Evolutionary conservation across 2,888 invertebrate genomes (phyloP).

Genomic region (Drosophila kambysellisi): DNA sequence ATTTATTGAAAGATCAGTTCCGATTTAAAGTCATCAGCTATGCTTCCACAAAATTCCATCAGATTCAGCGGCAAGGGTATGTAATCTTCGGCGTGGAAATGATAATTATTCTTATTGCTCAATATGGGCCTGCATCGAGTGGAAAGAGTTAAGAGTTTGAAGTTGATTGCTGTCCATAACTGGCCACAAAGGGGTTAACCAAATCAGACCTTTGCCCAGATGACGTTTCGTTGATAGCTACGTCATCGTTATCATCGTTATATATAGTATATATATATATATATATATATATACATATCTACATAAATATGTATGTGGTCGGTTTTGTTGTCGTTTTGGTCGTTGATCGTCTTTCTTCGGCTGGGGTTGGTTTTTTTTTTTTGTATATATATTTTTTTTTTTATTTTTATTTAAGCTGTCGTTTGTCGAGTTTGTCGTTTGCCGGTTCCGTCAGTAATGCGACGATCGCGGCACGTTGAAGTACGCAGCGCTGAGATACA

Average conservation of each 20-base stretch:
- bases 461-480: slow-evolving; percentile 78
- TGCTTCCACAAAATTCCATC: background rate
- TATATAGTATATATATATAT: background rate
- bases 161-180: background rate
- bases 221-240: slow-evolving; percentile 6
- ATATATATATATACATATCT: background rate
- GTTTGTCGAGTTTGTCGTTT: slow-evolving; percentile 44
- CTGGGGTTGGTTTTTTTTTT: slow-evolving; percentile 56
- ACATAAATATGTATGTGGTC: background rate
- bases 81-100: background rate
- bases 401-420: slow-evolving; percentile 40
- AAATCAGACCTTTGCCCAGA: slow-evolving; percentile 16
- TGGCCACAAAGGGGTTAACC: slow-evolving; percentile 7
- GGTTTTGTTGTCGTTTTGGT: slow-evolving; percentile 41
- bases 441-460: slow-evolving; percentile 77
- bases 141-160: background rate
- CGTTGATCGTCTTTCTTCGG: slow-evolving; percentile 62
- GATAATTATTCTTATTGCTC: background rate
- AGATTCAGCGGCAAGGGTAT: background rate
- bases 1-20: background rate
- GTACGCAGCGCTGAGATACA: slow-evolving; percentile 50
- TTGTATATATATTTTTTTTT: background rate
- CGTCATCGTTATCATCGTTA: slow-evolving; percentile 20
- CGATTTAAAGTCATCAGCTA: no score
- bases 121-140: background rate